Conservation (phyloP, 2,113 vertebrate species). For the Natator depressus region DNA sequence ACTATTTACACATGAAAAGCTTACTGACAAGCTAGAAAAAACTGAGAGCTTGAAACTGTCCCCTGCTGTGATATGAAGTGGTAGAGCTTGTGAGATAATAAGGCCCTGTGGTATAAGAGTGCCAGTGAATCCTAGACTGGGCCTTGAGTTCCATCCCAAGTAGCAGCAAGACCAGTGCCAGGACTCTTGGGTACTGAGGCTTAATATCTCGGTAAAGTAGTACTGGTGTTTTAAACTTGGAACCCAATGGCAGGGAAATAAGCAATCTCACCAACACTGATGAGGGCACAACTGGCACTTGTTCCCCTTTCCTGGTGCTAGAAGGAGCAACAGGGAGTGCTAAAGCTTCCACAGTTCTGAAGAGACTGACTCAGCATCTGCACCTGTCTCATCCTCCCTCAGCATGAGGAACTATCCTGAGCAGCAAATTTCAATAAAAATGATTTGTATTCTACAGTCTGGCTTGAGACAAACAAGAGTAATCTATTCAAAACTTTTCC, state of each 20-base stretch:
- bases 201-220: not conserved
- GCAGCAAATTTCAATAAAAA: not conserved
- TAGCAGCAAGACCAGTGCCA: not conserved
- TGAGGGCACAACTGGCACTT: rapidly evolving
- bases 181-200: not conserved
- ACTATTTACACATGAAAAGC: no score
- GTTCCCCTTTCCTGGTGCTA: not conserved
- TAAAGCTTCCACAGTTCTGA: not conserved
- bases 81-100: not conserved
- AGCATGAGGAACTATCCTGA: not conserved
- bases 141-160: not conserved
- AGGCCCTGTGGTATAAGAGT: not conserved
- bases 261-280: not conserved
- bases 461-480: not conserved
- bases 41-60: not conserved
- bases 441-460: not conserved
- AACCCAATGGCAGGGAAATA: not conserved
- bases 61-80: not conserved
- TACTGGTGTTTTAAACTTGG: not conserved
- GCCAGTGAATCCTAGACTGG: not conserved
- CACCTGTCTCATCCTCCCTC: not conserved
- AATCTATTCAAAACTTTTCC: not conserved
- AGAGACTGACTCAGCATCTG: not conserved
- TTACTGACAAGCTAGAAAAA: no score
- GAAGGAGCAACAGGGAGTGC: not conserved